Evolutionary conservation across 2,797 vertebrate genomes (phyloP).

Genomic region (Apogon hyalosoma): DNA sequence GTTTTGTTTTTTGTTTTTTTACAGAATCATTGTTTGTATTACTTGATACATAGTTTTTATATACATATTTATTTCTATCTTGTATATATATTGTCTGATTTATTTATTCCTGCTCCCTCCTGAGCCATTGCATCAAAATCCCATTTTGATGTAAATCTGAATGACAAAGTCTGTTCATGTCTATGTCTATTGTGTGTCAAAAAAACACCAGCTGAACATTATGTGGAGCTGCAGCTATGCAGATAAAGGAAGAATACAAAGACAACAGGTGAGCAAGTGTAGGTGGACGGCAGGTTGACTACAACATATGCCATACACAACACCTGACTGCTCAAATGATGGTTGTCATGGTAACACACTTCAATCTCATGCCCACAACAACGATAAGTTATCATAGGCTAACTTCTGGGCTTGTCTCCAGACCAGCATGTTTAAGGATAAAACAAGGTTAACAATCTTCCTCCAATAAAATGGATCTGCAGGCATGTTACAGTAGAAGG

Average conservation of each 20-base stretch:
- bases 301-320: neutral
- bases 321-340: constrained; percentile 6
- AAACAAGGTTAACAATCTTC: constrained; percentile 1
- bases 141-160: too few species aligned
- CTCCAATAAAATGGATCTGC: neutral
- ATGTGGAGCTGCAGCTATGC: too few species aligned
- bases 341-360: neutral
- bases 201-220: too few species aligned
- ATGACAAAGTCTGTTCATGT: too few species aligned
- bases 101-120: too few species aligned
- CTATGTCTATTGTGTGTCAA: too few species aligned
- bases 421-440: constrained; percentile 5
- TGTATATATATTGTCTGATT: too few species aligned
- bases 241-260: neutral
- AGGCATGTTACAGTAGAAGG: neutral
- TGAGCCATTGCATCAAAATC: too few species aligned
- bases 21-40: too few species aligned
- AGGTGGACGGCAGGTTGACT: neutral
- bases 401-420: constrained; percentile 4
- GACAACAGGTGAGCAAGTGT: neutral
- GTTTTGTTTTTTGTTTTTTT: too few species aligned
- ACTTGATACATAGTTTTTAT: too few species aligned
- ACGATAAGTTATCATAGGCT: constrained; percentile 30
- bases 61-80: too few species aligned
- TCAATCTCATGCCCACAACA: neutral